phyloP scores from a whole-genome alignment of 2,888 invertebrate genomes.

The Xestia c-nigrum region DNA sequence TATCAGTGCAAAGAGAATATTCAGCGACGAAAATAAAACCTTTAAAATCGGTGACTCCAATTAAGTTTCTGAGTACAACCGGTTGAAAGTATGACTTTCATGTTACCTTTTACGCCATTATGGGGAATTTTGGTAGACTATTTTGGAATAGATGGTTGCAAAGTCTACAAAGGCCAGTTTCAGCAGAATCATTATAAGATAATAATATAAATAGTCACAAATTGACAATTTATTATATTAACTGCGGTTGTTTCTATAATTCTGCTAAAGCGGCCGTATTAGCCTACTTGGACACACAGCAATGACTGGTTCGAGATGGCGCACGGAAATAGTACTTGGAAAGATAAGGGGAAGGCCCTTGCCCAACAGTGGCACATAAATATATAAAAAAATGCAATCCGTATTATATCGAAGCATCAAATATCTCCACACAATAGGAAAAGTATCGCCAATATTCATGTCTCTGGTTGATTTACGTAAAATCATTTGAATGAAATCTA shows the following conservation, averaged over 20 bases:
- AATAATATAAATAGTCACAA: background rate
- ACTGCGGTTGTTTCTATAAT: background rate
- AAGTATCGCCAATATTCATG: conserved; percentile 30
- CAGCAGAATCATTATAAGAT: background rate
- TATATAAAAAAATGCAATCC: background rate
- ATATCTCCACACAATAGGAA: conserved; percentile 22
- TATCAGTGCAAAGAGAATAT: background rate
- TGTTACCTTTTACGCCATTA: background rate
- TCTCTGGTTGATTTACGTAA: conserved; percentile 52
- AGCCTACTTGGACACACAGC: background rate
- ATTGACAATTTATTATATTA: background rate
- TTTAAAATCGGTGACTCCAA: background rate
- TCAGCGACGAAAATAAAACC: background rate
- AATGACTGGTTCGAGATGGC: background rate
- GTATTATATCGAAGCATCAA: background rate
- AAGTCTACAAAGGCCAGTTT: background rate
- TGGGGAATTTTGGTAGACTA: background rate
- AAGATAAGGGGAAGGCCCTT: background rate
- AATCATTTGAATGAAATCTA: conserved; percentile 58
- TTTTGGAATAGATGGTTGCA: background rate
- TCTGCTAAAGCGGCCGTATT: background rate
- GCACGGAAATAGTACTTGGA: background rate
- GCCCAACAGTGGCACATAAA: background rate
- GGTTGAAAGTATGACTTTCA: background rate
- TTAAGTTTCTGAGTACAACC: conserved; percentile 5